These are phyloP conservation scores for Drosophila ananassae DNA, from an alignment of 1,140 invertebrate genomes.

Conservation along the genomic window DNA sequence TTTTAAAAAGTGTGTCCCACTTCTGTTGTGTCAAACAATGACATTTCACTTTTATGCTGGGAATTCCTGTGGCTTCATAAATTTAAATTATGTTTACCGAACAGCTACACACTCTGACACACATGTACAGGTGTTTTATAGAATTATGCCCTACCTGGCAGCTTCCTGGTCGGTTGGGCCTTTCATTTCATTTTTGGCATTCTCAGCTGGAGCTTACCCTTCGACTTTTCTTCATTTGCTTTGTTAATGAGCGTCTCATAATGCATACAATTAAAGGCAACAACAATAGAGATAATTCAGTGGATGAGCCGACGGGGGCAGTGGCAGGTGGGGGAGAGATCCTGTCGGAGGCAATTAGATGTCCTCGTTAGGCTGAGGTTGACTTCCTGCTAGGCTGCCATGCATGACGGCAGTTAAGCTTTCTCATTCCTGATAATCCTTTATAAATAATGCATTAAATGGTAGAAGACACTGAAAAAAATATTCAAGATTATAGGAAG, in stretches of 20 bases:
- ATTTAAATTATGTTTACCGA: conserved; percentile 67
- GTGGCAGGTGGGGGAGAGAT: conserved; percentile 1
- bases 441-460: conserved; percentile 79
- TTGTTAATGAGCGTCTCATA: conserved; percentile 77
- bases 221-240: conserved; percentile 72
- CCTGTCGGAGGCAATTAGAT: conserved; percentile 63
- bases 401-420: conserved; percentile 51
- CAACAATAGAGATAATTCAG: conserved; percentile 50
- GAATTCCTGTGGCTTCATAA: conserved; percentile 59
- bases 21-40: conserved; percentile 5
- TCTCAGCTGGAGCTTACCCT: conserved; percentile 22
- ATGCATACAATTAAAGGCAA: conserved; percentile 70
- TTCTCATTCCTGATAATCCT: conserved; percentile 54
- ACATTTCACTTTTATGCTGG: conserved; percentile 15
- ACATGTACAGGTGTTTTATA: conserved; percentile 49
- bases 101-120: conserved; percentile 2
- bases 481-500: neutral
- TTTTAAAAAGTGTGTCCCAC: conserved; percentile 6
- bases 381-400: conserved; percentile 61
- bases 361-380: conserved; percentile 71
- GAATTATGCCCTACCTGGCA: conserved; percentile 23
- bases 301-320: neutral
- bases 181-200: conserved; percentile 57
- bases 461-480: conserved; percentile 8
- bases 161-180: conserved; percentile 16